Conservation (phyloP, 1,140 invertebrate genomes). For the Branchinecta lindahli region DNA sequence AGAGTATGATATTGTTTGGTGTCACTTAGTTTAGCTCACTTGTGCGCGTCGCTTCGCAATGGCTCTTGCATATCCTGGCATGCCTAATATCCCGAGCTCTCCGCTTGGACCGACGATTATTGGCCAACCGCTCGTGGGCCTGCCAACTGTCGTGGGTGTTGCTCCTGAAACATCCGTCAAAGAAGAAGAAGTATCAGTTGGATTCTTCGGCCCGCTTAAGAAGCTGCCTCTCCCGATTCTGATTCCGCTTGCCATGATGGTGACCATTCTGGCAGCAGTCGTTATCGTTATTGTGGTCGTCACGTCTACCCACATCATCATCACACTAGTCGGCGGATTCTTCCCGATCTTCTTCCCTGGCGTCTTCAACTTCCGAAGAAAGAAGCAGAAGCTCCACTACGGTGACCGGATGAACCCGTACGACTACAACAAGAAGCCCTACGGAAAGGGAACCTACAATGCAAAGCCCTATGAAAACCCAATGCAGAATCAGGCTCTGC, state of each 20-base stretch:
- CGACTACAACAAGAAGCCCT: neutral
- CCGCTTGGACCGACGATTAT: neutral
- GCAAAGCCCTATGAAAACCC: neutral
- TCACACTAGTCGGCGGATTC: neutral
- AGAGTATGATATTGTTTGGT: too few species aligned
- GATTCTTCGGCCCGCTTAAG: neutral
- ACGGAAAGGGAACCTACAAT: neutral
- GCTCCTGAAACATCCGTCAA: neutral
- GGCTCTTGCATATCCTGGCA: neutral
- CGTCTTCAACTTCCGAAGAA: neutral
- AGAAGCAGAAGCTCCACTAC: constrained; percentile 20
- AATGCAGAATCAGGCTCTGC: neutral
- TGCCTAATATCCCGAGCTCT: neutral
- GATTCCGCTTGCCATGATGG: neutral
- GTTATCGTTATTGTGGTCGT: neutral
- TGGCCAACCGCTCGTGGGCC: neutral
- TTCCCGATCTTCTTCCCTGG: neutral
- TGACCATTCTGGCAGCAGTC: neutral
- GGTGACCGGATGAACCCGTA: neutral
- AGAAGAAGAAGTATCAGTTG: neutral
- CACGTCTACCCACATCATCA: neutral
- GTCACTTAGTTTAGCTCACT: too few species aligned
- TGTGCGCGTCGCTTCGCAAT: too few species aligned
- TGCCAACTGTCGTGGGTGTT: neutral
- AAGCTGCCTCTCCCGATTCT: neutral